A percentile compares a stretch with the other conserved stretches of the same genome.
Evolutionary conservation across 2,888 invertebrate genomes (phyloP).

Genomic region (Drosophila aldrichi): DNA sequence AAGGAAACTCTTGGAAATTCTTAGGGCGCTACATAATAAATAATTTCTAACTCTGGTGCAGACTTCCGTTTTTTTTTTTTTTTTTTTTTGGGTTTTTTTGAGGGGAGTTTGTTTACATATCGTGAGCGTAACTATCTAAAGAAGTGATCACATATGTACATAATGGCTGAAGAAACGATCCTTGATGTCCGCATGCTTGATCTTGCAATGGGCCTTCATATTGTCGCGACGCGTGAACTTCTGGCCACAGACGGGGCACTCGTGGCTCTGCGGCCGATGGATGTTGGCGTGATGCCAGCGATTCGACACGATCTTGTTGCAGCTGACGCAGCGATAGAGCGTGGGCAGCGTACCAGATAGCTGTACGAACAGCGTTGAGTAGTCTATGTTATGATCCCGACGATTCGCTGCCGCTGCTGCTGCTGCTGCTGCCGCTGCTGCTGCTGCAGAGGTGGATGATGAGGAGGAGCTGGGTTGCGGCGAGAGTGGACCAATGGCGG

Average conservation of each 20-base stretch:
- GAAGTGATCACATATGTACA: conserved; percentile 86
- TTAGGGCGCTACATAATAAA: conserved; percentile 44
- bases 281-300: conserved; percentile 88
- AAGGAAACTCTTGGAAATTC: conserved; percentile 51
- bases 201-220: conserved; percentile 88
- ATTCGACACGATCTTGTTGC: conserved; percentile 88
- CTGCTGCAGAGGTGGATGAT: conserved; percentile 50
- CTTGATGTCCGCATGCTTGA: conserved; percentile 87
- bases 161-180: conserved; percentile 86
- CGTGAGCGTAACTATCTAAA: conserved; percentile 67
- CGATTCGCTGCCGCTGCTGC: conserved; percentile 82
- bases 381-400: conserved; percentile 85
- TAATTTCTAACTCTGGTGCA: conserved; percentile 24
- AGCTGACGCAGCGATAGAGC: conserved; percentile 87
- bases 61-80: conserved; percentile 7
- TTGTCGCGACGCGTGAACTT: conserved; percentile 88
- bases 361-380: conserved; percentile 85
- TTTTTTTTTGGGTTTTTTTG: neutral
- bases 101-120: neutral
- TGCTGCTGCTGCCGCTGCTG: conserved; percentile 67
- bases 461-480: conserved; percentile 48
- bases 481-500: conserved; percentile 51
- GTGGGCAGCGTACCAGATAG: conserved; percentile 85
- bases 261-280: conserved; percentile 87
- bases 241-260: conserved; percentile 87